A percentile compares a stretch with the other conserved stretches of the same genome.
Evolutionary conservation across 2,888 invertebrate genomes (phyloP).

Genomic region (Dasypogon diadema): DNA sequence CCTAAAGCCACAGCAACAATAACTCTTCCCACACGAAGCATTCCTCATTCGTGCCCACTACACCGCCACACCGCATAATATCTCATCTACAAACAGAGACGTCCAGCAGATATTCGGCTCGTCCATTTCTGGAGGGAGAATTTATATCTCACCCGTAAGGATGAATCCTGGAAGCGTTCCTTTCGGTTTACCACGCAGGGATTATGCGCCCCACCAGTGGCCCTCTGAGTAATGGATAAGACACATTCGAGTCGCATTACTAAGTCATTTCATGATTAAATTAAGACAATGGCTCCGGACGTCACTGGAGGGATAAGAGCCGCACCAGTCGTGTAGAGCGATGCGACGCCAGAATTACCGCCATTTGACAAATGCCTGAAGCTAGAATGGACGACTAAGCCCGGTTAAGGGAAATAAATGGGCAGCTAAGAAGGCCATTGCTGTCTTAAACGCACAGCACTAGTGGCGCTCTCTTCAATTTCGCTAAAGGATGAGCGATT

Average conservation of each 20-base stretch:
- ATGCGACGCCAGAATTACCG: conserved; percentile 23
- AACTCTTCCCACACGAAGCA: not conserved
- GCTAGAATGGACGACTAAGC: conserved; percentile 53
- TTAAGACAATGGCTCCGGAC: conserved; percentile 29
- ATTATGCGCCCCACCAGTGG: conserved; percentile 7
- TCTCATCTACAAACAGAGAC: not conserved
- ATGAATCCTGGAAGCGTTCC: conserved; percentile 5
- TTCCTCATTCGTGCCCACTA: not conserved
- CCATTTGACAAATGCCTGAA: conserved; percentile 50
- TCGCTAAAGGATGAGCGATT: conserved; percentile 46
- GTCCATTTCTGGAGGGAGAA: conserved; percentile 37
- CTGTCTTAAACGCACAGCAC: conserved; percentile 7
- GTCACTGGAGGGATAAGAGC: not conserved
- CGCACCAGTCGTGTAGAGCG: not conserved
- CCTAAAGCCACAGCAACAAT: conserved; percentile 41
- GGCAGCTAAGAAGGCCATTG: conserved; percentile 50
- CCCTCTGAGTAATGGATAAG: conserved; percentile 45
- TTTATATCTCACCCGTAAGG: conserved; percentile 15
- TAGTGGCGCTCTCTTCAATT: conserved; percentile 12
- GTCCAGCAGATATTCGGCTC: conserved; percentile 2
- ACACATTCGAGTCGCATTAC: conserved; percentile 49
- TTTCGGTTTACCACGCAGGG: conserved; percentile 18
- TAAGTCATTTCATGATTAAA: conserved; percentile 51
- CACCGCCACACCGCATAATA: too few species aligned
- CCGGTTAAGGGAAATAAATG: conserved; percentile 55